Evolutionary conservation across 2,113 vertebrate species (phyloP).

Genomic region (Nannospalax galili): DNA sequence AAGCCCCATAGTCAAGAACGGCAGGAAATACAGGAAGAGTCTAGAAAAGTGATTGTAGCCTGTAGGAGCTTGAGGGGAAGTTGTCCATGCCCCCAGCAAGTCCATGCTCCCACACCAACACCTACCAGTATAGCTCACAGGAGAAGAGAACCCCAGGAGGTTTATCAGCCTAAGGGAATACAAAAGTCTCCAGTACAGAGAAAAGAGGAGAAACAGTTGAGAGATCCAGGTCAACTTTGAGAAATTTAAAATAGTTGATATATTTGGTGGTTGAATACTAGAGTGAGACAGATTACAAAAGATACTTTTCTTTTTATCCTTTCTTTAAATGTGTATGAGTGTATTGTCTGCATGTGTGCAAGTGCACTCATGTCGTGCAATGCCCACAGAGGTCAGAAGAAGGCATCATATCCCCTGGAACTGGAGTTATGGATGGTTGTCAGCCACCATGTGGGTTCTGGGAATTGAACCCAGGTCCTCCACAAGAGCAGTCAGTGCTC

Average conservation of each 20-base stretch:
- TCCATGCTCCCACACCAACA: neutral
- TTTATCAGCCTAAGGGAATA: neutral
- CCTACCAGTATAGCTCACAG: neutral
- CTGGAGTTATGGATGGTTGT: no score
- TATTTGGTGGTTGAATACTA: neutral
- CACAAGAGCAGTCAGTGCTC: no score
- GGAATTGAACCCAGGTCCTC: no score
- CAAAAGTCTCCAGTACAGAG: neutral
- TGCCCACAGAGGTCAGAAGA: no score
- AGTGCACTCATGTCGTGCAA: no score
- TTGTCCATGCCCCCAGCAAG: neutral
- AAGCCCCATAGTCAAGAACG: slow-evolving; percentile 11
- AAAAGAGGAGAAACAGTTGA: slow-evolving; percentile 27
- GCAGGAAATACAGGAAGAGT: neutral
- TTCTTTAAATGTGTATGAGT: no score
- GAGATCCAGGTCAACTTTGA: slow-evolving; percentile 49
- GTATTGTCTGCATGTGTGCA: no score
- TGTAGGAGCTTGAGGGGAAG: neutral
- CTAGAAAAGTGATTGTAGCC: neutral
- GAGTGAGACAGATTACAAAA: slow-evolving; percentile 1
- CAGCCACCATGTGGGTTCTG: no score
- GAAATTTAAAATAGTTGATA: slow-evolving; percentile 62
- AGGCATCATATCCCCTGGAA: no score
- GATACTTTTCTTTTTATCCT: neutral
- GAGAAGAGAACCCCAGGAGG: neutral